Conservation (phyloP, 1,140 invertebrate species). For the Maconellicoccus hirsutus region DNA sequence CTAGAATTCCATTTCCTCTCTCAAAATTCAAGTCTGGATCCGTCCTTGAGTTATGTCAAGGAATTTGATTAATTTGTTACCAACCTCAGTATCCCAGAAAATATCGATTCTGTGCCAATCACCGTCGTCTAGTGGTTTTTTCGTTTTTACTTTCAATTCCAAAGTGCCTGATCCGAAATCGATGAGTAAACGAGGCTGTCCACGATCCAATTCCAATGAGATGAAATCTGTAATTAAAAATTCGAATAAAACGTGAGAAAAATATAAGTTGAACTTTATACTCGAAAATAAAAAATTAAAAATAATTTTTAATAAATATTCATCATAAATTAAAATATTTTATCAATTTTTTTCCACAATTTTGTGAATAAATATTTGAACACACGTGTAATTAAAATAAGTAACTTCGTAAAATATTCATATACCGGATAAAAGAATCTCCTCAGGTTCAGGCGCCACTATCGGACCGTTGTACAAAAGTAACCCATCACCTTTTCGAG, state of each 20-base stretch:
- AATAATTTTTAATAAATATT: no score
- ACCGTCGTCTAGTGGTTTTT: constrained; percentile 76
- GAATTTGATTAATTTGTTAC: background rate
- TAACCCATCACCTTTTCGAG: constrained; percentile 77
- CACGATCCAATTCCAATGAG: constrained; percentile 79
- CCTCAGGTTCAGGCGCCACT: constrained; percentile 75
- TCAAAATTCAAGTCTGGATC: no score
- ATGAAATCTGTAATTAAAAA: constrained; percentile 64
- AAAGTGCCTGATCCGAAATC: constrained; percentile 92
- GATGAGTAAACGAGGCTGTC: constrained; percentile 76
- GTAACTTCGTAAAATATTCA: background rate
- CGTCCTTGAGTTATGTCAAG: no score
- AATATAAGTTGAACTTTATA: background rate
- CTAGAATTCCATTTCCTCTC: no score
- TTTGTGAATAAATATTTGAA: no score
- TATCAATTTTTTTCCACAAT: no score
- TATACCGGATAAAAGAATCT: constrained; percentile 66
- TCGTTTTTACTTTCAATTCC: constrained; percentile 76
- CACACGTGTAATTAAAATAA: no score
- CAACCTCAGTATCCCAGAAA: constrained; percentile 82
- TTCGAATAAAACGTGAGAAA: no score
- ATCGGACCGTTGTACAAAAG: constrained; percentile 94
- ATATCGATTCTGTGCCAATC: constrained; percentile 94
- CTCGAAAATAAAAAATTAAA: no score
- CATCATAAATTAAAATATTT: no score